Conservation (phyloP, 2,113 vertebrate species). For the Plectropomus leopardus region DNA sequence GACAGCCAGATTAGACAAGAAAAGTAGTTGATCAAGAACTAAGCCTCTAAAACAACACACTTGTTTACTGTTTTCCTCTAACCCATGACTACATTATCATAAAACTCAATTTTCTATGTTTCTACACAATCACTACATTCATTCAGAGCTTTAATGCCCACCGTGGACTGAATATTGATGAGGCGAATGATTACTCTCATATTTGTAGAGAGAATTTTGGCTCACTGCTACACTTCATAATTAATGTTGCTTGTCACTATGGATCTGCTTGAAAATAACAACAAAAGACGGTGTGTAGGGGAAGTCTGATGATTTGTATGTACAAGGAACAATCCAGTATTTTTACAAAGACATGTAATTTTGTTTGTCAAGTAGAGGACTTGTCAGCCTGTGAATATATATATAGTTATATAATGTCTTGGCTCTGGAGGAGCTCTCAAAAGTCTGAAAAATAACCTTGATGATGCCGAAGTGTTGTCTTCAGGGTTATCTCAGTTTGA, state of each 20-base stretch:
- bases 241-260: slow-evolving; percentile 15
- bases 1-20: slow-evolving; percentile 7
- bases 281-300: background rate
- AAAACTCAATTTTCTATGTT: slow-evolving; percentile 22
- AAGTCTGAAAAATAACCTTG: too few relatives aligned
- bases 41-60: slow-evolving; percentile 20
- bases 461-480: background rate
- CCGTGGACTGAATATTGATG: slow-evolving; percentile 13
- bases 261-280: slow-evolving; percentile 25
- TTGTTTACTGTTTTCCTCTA: slow-evolving; percentile 29
- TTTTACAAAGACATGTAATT: slow-evolving; percentile 5
- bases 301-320: slow-evolving; percentile 16
- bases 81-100: slow-evolving; percentile 18
- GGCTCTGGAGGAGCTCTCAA: too few relatives aligned
- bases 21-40: slow-evolving; percentile 27
- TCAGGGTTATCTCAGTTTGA: background rate
- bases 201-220: slow-evolving; percentile 11
- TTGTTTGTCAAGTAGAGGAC: background rate
- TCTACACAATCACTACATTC: slow-evolving; percentile 18
- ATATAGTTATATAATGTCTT: too few relatives aligned
- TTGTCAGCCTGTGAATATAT: background rate
- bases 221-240: slow-evolving; percentile 6
- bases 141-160: slow-evolving; percentile 13
- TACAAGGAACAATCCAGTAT: background rate
- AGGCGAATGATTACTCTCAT: slow-evolving; percentile 1